A percentile compares a stretch with the other conserved stretches of the same genome.
Conservation (phyloP, 2,113 vertebrate genomes). For the Perca flavescens region DNA sequence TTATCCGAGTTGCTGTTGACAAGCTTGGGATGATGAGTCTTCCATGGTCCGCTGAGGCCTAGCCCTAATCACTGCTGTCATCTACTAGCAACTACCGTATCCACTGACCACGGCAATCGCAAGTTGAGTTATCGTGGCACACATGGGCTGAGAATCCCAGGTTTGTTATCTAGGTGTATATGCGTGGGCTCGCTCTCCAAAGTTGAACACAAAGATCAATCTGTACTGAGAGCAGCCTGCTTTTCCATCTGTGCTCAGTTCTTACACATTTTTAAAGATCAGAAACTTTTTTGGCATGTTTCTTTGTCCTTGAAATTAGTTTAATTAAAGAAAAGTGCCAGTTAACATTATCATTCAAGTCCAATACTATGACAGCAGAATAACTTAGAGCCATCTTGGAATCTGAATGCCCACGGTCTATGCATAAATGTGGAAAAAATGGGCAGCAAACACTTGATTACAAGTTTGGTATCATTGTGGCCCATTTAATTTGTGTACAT, state of each 20-base stretch:
- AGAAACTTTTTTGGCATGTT: slow-evolving; percentile 35
- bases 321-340: background rate
- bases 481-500: background rate
- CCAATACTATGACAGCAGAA: no score
- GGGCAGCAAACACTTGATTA: background rate
- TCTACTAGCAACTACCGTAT: slow-evolving; percentile 73
- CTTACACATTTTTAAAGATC: slow-evolving; percentile 25
- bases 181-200: slow-evolving; percentile 39
- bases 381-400: background rate
- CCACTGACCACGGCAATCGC: slow-evolving; percentile 75
- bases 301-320: slow-evolving; percentile 16
- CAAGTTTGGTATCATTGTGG: background rate
- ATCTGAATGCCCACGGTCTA: background rate
- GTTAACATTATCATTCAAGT: background rate
- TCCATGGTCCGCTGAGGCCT: slow-evolving; percentile 77
- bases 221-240: slow-evolving; percentile 20
- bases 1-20: slow-evolving; percentile 75
- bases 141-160: slow-evolving; percentile 55
- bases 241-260: slow-evolving; percentile 25
- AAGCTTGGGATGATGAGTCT: slow-evolving; percentile 78
- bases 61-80: slow-evolving; percentile 79
- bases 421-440: background rate
- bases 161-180: slow-evolving; percentile 65
- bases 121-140: slow-evolving; percentile 66
- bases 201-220: slow-evolving; percentile 58